Percentiles rank a stretch among this genome's conserved stretches.
Evolutionary conservation across 2,113 vertebrate genomes (phyloP).

Genomic region (Hippopotamus amphibius): DNA sequence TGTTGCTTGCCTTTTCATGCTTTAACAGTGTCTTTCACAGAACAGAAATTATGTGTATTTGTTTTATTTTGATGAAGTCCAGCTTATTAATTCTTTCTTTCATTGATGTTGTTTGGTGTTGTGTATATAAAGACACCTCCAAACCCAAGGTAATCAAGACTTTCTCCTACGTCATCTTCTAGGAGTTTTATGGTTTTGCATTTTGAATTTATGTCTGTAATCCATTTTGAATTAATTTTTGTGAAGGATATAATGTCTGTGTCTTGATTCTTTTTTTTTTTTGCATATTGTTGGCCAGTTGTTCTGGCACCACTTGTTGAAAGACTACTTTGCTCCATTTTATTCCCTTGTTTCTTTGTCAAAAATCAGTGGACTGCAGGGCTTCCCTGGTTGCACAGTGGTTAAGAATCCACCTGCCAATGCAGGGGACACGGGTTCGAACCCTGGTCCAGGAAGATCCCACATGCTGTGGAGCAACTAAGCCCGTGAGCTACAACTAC

Average conservation of each 20-base stretch:
- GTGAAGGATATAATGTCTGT: neutral
- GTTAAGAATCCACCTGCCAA: too few relatives aligned
- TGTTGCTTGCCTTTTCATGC: neutral
- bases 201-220: neutral
- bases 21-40: neutral
- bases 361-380: neutral
- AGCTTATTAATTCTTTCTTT: neutral
- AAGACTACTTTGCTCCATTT: neutral
- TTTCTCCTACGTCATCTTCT: neutral
- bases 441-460: too few relatives aligned
- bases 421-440: too few relatives aligned
- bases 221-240: neutral
- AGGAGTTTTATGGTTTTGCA: neutral
- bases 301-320: neutral
- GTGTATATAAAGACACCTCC: neutral
- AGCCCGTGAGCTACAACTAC: too few relatives aligned
- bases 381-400: too few relatives aligned
- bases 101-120: neutral
- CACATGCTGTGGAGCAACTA: too few relatives aligned
- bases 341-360: neutral
- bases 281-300: neutral
- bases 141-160: neutral
- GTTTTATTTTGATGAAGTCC: neutral
- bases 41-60: neutral
- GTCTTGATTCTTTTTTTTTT: neutral